A percentile compares a stretch with the other conserved stretches of the same genome.
These are phyloP conservation scores for Grus americana DNA, from an alignment of 2,113 vertebrate genomes.

Conservation along the genomic window DNA sequence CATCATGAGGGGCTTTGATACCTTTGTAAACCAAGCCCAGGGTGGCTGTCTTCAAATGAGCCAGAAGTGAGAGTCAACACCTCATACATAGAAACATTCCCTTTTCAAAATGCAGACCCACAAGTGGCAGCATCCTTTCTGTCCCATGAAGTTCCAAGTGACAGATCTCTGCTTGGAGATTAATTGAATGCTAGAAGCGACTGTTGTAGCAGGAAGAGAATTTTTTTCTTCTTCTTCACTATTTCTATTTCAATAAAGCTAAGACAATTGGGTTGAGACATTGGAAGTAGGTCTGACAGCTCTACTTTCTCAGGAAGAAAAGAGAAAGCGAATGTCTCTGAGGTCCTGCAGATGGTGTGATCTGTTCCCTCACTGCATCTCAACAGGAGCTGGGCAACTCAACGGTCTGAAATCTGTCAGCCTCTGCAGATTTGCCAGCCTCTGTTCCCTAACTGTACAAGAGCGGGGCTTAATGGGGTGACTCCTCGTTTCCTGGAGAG, in stretches of 20 bases:
- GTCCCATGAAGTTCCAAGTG: neutral
- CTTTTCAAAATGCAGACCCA: neutral
- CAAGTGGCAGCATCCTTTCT: neutral
- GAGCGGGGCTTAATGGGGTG: neutral
- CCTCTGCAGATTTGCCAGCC: neutral
- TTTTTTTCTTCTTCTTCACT: neutral
- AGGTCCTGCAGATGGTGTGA: neutral
- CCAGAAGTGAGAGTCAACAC: neutral
- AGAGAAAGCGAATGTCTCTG: neutral
- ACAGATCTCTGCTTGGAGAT: neutral
- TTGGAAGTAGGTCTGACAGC: neutral
- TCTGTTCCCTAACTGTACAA: neutral
- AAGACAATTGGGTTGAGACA: neutral
- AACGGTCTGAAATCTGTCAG: neutral
- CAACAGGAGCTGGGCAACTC: neutral
- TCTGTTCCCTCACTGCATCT: neutral
- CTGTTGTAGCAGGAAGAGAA: neutral
- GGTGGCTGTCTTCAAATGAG: neutral
- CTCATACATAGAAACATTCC: neutral
- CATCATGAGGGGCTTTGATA: neutral
- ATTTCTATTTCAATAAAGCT: neutral
- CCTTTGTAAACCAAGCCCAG: neutral
- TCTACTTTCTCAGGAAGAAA: neutral
- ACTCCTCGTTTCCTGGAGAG: neutral
- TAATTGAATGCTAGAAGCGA: neutral